Conservation (phyloP, 2,888 invertebrate genomes). For the Melieria picta region DNA sequence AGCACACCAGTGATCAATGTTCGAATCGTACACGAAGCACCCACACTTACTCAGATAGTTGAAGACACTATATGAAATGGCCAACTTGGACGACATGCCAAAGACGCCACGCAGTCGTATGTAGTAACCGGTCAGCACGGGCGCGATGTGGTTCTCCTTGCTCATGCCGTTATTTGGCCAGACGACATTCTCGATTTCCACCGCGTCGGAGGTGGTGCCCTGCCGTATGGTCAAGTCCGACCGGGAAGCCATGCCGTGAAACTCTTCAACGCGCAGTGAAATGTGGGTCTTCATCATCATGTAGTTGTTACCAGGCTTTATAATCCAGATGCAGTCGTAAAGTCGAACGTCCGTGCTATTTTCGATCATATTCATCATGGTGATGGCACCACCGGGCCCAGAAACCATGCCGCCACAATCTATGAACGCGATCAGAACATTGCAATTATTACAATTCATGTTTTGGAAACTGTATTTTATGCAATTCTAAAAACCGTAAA, state of each 20-base stretch:
- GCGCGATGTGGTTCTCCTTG: constrained; percentile 71
- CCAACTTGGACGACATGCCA: constrained; percentile 72
- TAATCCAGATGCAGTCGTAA: constrained; percentile 79
- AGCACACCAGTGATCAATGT: background rate
- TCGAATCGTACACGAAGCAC: background rate
- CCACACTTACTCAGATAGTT: constrained; percentile 72
- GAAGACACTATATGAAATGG: constrained; percentile 77
- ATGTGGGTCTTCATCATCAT: constrained; percentile 75
- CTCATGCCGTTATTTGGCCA: constrained; percentile 68
- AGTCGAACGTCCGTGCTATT: constrained; percentile 69
- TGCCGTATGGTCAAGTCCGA: constrained; percentile 74
- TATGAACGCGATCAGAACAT: constrained; percentile 40
- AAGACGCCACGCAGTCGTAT: constrained; percentile 75
- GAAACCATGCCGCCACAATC: constrained; percentile 79
- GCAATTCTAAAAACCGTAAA: no score
- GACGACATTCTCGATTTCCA: constrained; percentile 70
- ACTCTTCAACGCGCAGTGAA: constrained; percentile 71
- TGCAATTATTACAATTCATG: background rate
- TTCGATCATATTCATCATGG: constrained; percentile 79
- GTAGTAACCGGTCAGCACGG: constrained; percentile 75
- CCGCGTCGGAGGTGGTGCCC: constrained; percentile 74
- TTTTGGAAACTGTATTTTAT: no score
- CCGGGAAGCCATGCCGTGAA: constrained; percentile 72
- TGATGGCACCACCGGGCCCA: constrained; percentile 77
- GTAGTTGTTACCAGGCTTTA: constrained; percentile 73